These are phyloP conservation scores for Halyomorpha halys DNA, from an alignment of 1,140 invertebrate genomes.

Conservation along the genomic window DNA sequence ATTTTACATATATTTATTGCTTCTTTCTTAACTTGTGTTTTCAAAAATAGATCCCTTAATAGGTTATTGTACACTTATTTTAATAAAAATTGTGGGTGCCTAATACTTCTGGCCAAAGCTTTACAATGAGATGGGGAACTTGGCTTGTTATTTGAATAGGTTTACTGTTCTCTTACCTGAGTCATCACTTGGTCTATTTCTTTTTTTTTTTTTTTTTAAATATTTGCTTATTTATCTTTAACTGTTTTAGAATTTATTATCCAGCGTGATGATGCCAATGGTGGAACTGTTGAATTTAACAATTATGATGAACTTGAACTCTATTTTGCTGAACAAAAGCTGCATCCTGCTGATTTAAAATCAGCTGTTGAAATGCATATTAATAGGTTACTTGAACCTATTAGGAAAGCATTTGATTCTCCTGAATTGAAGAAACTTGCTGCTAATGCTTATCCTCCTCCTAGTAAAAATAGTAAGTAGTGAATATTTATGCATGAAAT, in stretches of 20 bases:
- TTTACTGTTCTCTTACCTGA: too few relatives aligned
- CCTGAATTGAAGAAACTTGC: slow-evolving; percentile 60
- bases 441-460: slow-evolving; percentile 69
- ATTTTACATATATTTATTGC: too few relatives aligned
- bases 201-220: not conserved
- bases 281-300: slow-evolving; percentile 63
- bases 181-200: too few relatives aligned
- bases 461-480: slow-evolving; percentile 46
- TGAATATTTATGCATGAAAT: too few relatives aligned
- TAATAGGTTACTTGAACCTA: slow-evolving; percentile 79
- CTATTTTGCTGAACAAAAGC: slow-evolving; percentile 63
- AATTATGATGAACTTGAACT: slow-evolving; percentile 68
- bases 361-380: slow-evolving; percentile 69
- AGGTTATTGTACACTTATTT: too few relatives aligned
- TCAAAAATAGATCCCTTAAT: too few relatives aligned
- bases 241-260: slow-evolving; percentile 35
- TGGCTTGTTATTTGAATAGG: too few relatives aligned
- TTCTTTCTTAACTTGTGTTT: too few relatives aligned
- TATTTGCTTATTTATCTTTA: slow-evolving; percentile 16
- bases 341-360: slow-evolving; percentile 93
- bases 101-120: too few relatives aligned
- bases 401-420: slow-evolving; percentile 75
- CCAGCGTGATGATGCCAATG: slow-evolving; percentile 41
- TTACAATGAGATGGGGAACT: too few relatives aligned
- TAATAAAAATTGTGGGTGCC: too few relatives aligned